These are phyloP conservation scores for Capitulum mitella DNA, from an alignment of 2,888 invertebrate species.

Conservation along the genomic window DNA sequence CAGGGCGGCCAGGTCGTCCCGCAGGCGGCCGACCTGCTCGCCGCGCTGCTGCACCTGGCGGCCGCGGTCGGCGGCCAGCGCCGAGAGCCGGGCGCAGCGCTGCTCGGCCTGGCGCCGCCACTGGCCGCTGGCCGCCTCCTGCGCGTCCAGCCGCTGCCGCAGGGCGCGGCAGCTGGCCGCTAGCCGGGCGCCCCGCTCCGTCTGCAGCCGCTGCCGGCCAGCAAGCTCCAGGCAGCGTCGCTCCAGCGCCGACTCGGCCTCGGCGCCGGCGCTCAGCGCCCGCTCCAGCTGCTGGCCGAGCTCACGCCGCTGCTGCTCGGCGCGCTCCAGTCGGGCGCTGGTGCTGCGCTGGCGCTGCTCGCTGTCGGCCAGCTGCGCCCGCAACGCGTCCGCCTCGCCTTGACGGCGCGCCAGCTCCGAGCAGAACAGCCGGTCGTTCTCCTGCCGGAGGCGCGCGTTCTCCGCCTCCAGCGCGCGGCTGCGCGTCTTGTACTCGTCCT, in stretches of 20 bases:
- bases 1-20: background rate
- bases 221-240: background rate
- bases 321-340: background rate
- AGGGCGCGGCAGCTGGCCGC: background rate
- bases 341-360: background rate
- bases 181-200: background rate
- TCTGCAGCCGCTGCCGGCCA: background rate
- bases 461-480: background rate
- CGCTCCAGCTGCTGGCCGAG: background rate
- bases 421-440: conserved; percentile 6
- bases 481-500: conserved; percentile 18
- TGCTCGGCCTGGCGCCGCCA: background rate
- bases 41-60: background rate
- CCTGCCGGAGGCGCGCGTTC: background rate
- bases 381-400: background rate
- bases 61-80: conserved; percentile 1
- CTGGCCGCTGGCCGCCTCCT: background rate
- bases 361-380: background rate
- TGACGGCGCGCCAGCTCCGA: background rate
- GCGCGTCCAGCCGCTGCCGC: background rate
- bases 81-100: conserved; percentile 4
- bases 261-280: background rate
- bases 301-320: background rate
- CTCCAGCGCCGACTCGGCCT: background rate
- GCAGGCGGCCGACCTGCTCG: background rate